A percentile compares a stretch with the other conserved stretches of the same genome.
Conservation (phyloP, 2,797 vertebrate genomes). For the Margarornis squamiger region DNA sequence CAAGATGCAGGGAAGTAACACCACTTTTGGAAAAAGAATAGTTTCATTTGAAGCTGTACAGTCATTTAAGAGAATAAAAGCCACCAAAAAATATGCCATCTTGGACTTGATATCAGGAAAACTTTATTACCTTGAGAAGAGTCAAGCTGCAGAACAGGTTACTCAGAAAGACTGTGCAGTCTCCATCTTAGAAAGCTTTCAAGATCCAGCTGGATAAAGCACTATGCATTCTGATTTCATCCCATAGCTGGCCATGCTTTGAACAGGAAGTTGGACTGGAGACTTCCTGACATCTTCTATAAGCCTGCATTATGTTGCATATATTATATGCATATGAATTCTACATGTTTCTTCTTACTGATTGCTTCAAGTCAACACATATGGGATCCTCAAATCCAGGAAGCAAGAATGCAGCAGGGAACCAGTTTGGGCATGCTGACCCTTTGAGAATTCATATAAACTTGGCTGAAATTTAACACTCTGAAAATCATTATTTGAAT, state of each 20-base stretch:
- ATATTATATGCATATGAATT: neutral
- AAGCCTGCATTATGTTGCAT: neutral
- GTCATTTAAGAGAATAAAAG: neutral
- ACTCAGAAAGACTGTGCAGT: neutral
- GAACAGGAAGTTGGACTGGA: neutral
- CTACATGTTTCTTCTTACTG: neutral
- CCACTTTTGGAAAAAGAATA: neutral
- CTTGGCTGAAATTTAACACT: neutral
- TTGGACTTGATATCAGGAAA: neutral
- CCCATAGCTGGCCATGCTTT: neutral
- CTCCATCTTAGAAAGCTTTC: neutral
- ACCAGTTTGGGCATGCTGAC: neutral
- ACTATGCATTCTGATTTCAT: neutral
- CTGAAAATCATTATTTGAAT: neutral
- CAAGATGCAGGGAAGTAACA: neutral
- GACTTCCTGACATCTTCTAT: neutral
- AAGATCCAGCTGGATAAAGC: neutral
- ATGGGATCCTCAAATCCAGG: neutral
- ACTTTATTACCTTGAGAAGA: neutral
- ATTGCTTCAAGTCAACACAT: neutral
- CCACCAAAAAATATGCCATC: neutral
- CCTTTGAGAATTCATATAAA: neutral
- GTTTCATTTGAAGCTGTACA: neutral
- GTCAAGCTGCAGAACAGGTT: neutral
- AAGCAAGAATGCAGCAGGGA: neutral